Base-by-base conservation (phyloP, 1,140 invertebrate species). In the Ceratoteleas bidentatus region DNA sequence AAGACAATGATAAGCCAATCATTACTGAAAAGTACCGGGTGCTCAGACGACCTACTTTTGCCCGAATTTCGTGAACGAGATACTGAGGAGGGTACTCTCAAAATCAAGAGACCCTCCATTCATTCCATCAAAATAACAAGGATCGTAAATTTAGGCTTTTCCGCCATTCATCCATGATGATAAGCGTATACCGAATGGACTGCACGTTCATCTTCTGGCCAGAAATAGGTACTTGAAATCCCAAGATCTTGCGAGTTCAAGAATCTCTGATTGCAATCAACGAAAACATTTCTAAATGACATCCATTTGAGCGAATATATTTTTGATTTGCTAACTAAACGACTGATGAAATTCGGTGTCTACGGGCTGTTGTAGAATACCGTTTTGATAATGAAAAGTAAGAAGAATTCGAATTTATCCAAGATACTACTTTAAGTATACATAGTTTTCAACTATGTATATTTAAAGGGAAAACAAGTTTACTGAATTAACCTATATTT, bases 161-260 rank as follows among this genome's bases (percentile, higher is more conserved):
- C 33, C 33, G 36, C 32, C 47, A 24, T 73, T 64, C 52, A 43
- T 73, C 40, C 13, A 40, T 6, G 38, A 13, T 56, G 70, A 58
- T 74, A 65, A 61, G 53, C 70, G 15, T 50, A 58, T 50, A 58
- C 54, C 40, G 7, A 33, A 45, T 49, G 58, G 14, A 32, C 15
- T 49, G 13, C 36, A 10, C 13, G 0, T 13, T 64, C 40, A 43
- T 62, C 53, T 40, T 40, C 36, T 8, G 36, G 6, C 36, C 7
- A 40, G 10, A 40, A 40, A 40, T 40, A 11, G 36, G 7, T 40
- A 40, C 36, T 6, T 40, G 2, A 8, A 40, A 8, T 40, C 36
- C 7, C 6, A 40, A 40, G 36, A 40, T 11, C 10, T 40, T 11
- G 2, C 6, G 7, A 40, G 10, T 40, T 40, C 10, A 24, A 24